Evolutionary conservation across 2,113 vertebrate species (phyloP), one percentile per base, ranked within the genome.

Genomic region (Anthoscopus minutus): DNA sequence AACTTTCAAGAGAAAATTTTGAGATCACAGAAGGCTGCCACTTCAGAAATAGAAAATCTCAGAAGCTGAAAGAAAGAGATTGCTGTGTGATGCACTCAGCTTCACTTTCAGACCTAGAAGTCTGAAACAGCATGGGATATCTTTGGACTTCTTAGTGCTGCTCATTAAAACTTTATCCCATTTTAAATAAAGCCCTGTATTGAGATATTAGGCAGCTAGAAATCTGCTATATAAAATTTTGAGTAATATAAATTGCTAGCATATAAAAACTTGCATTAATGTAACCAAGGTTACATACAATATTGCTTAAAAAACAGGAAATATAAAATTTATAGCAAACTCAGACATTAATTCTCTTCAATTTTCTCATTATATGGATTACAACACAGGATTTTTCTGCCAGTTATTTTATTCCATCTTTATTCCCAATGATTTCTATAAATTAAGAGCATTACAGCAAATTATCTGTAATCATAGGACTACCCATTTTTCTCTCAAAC

Each of bases 401-500:
- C 54, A 66, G 22, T 88, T 96, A 67, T 86, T 94, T 94, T 95
- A 77, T 88, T 88, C 54, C 22, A 21, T 76, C 54, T 93, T 91
- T 93, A 89, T 88, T 82, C 67, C 50, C 27, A 82, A 24, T 92
- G 91, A 95, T 80, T 90, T 35, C 35, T 80, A 35, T 70, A 90
- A 94, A 95, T 80, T 95, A 94, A 89, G 76, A 95, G 60, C 64
- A 93, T 95, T 95, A 91, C 25, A 87, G 50, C 35, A 95, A 93
- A 94, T 92, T 92, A 93, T 88, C 87, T 95, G 40, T 67, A 93
- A 95, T 93, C 71, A 92, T 88, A 95, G 91, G 50, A 78, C 79
- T 89, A 83, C 67, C 50, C 86, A 70, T 85, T 94, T 95, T 95
- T 77, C 30, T 35, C 50, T 95, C 37, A 81, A 81, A 89, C 81